These are phyloP conservation scores for Naso thynnoides DNA, from an alignment of 2,797 vertebrate species.

Conservation along the genomic window DNA sequence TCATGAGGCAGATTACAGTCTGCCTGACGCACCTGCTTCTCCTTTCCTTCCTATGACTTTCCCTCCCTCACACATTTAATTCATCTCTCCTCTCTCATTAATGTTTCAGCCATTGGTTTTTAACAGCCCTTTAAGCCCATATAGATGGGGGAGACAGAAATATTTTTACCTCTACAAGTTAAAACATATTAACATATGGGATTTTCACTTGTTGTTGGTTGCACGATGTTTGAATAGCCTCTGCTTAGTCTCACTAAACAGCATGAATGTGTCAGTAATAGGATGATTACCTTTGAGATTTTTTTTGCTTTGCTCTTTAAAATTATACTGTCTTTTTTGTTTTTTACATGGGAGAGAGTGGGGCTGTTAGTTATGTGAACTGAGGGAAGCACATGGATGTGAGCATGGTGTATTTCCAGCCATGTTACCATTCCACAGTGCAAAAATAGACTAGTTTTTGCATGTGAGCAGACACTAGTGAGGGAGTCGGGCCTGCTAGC, in stretches of 20 bases:
- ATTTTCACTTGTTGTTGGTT: slow-evolving; percentile 42
- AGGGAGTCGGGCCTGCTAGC: background rate
- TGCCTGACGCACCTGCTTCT: slow-evolving; percentile 22
- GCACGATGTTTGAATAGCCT: slow-evolving; percentile 17
- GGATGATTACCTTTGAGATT: slow-evolving; percentile 1
- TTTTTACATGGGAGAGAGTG: slow-evolving; percentile 2
- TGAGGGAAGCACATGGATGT: background rate
- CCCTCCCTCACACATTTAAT: slow-evolving; percentile 6
- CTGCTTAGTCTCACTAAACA: slow-evolving; percentile 25
- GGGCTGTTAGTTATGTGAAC: background rate
- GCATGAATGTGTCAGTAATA: slow-evolving; percentile 25
- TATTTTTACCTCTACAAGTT: slow-evolving; percentile 28
- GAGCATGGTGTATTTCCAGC: background rate
- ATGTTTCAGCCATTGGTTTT: slow-evolving; percentile 29
- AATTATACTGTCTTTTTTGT: no score
- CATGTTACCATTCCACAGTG: background rate
- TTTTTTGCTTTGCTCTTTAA: background rate
- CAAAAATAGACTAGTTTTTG: background rate
- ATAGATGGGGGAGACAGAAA: slow-evolving; percentile 16
- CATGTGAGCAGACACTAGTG: background rate
- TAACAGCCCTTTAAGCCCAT: slow-evolving; percentile 21
- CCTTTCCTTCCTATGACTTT: background rate
- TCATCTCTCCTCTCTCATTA: slow-evolving; percentile 29
- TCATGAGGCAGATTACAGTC: slow-evolving; percentile 39
- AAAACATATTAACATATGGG: slow-evolving; percentile 40